Base-by-base conservation (phyloP, 2,888 invertebrate species). In the Actias luna region DNA sequence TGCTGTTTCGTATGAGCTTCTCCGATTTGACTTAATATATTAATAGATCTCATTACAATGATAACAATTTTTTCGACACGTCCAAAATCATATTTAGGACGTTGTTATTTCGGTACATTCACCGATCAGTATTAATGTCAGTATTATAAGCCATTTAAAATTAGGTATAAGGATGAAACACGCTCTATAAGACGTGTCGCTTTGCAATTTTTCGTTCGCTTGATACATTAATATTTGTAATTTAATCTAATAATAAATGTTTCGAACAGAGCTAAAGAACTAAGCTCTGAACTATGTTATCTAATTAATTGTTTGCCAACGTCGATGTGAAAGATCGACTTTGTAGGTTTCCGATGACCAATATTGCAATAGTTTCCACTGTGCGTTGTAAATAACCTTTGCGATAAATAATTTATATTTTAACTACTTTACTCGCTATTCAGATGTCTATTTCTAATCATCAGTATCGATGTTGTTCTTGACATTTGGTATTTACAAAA, bases 81-180 rank as follows among this genome's bases (percentile, higher is more conserved):
- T 67, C 67, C 60, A 63, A 61, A 63, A 55, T 55, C 55, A 55
- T 29, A 16, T 29, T 29, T 55, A 29, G 55, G 55, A 55, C 29
- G 65, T 74, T 69, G 69, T 68, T 25, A 67, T 70, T 70, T 75
- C 72, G 72, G 68, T 72, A 73, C 63, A 66, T 61, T 67, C 77
- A 69, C 78, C 72, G 69, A 76, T 69, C 84, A 87, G 88, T 84
- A 84, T 83, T 82, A 76, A 73, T 77, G 80, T 80, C 88, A 88
- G 87, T 76, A 67, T 18, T 42, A 36, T 71, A 73, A 75, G 71
- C 64, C 61, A 75, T 76, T 74, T 75, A 65, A 67, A 67, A 72
- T 70, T 81, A 77, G 71, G 69, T 66, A 60, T 60, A 80, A 75
- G 76, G 72, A 68, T 70, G 68, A 69, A 64, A 68, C 73, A 74